These are phyloP conservation scores for Clitarchus hookeri DNA, from an alignment of 2,888 invertebrate species.

Conservation along the genomic window DNA sequence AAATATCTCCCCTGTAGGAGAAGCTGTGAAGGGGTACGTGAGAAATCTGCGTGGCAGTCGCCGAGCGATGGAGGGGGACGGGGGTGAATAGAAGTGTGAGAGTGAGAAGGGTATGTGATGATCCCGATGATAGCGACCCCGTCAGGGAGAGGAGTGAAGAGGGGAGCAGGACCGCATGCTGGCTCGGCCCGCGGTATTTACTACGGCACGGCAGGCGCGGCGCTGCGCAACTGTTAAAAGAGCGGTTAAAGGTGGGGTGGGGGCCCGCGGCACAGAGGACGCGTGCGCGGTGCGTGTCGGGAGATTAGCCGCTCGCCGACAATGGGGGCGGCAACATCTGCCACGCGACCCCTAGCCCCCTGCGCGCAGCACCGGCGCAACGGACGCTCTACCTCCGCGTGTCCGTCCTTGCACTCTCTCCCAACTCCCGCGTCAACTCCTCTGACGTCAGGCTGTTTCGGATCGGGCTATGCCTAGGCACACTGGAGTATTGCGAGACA, in stretches of 20 bases:
- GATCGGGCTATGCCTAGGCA: too few relatives aligned
- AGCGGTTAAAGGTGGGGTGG: neutral
- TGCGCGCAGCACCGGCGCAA: neutral
- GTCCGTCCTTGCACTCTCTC: too few relatives aligned
- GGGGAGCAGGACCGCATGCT: neutral
- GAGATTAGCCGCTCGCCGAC: slow-evolving; percentile 23
- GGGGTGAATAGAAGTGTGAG: neutral
- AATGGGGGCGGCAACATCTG: slow-evolving; percentile 22
- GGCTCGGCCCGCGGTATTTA: neutral
- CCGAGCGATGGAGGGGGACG: neutral
- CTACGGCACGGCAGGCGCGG: too few relatives aligned
- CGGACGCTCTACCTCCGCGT: neutral
- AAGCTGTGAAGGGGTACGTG: too few relatives aligned
- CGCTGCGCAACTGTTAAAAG: neutral
- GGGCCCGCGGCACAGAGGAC: neutral
- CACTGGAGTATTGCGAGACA: too few relatives aligned
- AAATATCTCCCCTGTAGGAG: too few relatives aligned
- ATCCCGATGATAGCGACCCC: too few relatives aligned
- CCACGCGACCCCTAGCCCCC: slow-evolving; percentile 4
- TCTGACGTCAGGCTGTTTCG: too few relatives aligned
- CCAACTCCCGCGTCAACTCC: neutral
- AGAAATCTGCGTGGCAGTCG: too few relatives aligned
- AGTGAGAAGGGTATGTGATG: neutral
- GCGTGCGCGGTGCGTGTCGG: neutral
- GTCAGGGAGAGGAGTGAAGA: neutral